A percentile compares a stretch with the other conserved stretches of the same genome.
phyloP scores from a whole-genome alignment of 2,888 invertebrate species.

The Nematopogon swammerdamellus region DNA sequence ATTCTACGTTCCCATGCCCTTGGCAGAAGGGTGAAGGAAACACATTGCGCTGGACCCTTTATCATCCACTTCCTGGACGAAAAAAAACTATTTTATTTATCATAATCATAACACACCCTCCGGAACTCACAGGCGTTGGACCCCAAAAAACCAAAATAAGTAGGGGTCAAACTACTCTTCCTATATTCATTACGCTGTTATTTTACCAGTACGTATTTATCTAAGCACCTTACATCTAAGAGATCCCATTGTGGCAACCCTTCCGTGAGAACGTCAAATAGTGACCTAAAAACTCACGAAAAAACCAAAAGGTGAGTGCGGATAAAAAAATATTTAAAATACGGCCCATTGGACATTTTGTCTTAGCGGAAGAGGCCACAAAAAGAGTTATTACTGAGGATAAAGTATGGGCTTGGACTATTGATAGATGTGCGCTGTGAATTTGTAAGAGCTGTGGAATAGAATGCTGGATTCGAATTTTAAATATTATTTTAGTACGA shows the following conservation, averaged over 20 bases:
- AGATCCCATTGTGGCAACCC: slow-evolving; percentile 3
- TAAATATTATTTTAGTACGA: too few species aligned
- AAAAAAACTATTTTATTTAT: not conserved
- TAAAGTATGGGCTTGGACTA: not conserved
- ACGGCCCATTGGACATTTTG: not conserved
- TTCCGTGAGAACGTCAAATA: slow-evolving; percentile 7
- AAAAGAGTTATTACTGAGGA: not conserved
- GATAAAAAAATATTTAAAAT: not conserved
- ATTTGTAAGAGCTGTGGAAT: too few species aligned
- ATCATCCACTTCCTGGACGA: not conserved
- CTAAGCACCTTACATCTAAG: not conserved
- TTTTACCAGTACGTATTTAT: not conserved
- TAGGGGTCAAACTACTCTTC: not conserved
- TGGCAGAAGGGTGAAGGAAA: not conserved
- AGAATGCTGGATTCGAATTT: too few species aligned
- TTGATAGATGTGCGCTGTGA: not conserved
- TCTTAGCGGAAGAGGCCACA: not conserved
- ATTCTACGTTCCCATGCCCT: not conserved
- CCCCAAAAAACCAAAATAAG: not conserved
- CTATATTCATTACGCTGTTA: not conserved
- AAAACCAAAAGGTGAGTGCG: not conserved
- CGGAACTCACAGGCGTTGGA: not conserved
- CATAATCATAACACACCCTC: not conserved
- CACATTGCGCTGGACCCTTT: not conserved
- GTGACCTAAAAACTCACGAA: not conserved